Percentiles rank a stretch among this genome's conserved stretches.
Conservation (phyloP, 2,888 invertebrate species). For the Cantharis rustica region DNA sequence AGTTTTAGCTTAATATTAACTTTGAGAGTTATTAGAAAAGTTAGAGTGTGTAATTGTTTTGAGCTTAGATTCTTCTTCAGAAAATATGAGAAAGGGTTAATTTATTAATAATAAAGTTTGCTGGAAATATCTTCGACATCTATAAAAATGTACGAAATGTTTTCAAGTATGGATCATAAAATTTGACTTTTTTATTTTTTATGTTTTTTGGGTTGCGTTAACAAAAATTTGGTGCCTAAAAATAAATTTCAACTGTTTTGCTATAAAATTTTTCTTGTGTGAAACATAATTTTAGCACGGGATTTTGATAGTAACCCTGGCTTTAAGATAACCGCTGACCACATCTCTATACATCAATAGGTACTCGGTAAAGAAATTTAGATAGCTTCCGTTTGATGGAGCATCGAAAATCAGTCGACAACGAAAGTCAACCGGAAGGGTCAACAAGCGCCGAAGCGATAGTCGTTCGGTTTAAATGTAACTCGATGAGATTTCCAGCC, state of each 20-base stretch:
- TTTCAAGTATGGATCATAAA: neutral
- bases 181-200: neutral
- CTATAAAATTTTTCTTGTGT: neutral
- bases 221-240: neutral
- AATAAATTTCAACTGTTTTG: neutral
- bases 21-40: neutral
- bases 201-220: neutral
- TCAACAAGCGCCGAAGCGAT: constrained; percentile 28
- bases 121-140: neutral
- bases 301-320: neutral
- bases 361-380: constrained; percentile 17
- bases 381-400: constrained; percentile 22
- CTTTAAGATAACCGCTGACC: constrained; percentile 14
- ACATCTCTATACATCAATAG: constrained; percentile 20
- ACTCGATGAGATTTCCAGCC: constrained; percentile 38
- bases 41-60: neutral
- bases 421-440: constrained; percentile 30
- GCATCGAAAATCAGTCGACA: constrained; percentile 26
- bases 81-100: neutral
- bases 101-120: neutral
- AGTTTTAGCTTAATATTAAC: neutral
- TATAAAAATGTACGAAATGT: neutral
- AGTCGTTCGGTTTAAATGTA: constrained; percentile 31
- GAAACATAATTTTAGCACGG: neutral
- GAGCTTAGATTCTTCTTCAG: neutral